Evolutionary conservation across 2,888 invertebrate species (phyloP).

Genomic region (Lapara coniferarum): DNA sequence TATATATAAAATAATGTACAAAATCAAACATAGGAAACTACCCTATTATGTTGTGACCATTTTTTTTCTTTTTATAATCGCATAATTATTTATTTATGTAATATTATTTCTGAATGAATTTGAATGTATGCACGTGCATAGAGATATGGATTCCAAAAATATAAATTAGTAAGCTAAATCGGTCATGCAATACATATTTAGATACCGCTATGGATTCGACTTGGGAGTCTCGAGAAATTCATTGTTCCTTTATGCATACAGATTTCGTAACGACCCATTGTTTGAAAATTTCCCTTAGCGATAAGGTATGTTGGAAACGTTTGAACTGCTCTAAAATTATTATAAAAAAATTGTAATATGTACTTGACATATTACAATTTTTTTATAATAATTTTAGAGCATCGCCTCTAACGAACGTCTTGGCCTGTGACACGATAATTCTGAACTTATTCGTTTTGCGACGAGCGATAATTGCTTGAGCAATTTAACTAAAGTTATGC

Average conservation of each 20-base stretch:
- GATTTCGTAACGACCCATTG: conserved; percentile 1
- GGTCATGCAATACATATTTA: conserved; percentile 1
- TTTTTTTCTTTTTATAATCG: no score
- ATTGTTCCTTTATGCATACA: not conserved
- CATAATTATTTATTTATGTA: no score
- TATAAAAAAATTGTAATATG: no score
- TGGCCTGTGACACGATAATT: conserved; percentile 37
- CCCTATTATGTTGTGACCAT: no score
- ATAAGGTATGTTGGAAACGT: conserved; percentile 5
- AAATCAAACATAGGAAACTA: no score
- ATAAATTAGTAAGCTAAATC: not conserved
- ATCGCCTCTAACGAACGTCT: no score
- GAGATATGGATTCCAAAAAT: not conserved
- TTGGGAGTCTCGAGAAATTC: conserved; percentile 9
- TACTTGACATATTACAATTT: no score
- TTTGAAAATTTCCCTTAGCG: not conserved
- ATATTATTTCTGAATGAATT: not conserved
- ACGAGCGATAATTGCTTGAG: not conserved
- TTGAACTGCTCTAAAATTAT: not conserved
- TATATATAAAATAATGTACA: no score
- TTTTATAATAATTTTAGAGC: no score
- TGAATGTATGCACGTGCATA: not conserved
- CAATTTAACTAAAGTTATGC: not conserved
- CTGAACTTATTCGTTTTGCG: not conserved
- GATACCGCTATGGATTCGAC: not conserved